Conservation (phyloP, 2,888 invertebrate species). For the Lasioglossum pauxillum region DNA sequence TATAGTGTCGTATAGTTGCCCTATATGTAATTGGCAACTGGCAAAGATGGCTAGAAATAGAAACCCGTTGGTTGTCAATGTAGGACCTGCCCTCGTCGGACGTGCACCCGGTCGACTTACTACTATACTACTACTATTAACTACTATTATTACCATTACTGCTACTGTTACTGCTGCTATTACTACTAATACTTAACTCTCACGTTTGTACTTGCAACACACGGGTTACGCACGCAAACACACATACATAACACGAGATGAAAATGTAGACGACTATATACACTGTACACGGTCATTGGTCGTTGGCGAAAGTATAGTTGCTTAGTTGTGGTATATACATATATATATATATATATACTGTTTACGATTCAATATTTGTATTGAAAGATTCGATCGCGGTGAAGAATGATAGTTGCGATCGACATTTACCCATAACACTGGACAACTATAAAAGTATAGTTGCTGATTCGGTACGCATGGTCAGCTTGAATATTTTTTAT, state of each 20-base stretch:
- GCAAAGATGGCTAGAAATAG: background rate
- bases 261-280: background rate
- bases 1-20: slow-evolving; percentile 26
- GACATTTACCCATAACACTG: background rate
- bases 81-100: slow-evolving; percentile 70
- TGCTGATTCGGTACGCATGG: background rate
- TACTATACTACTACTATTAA: slow-evolving; percentile 51
- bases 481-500: slow-evolving; percentile 1
- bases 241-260: slow-evolving; percentile 1
- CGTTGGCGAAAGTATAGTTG: slow-evolving; percentile 38
- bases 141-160: slow-evolving; percentile 52
- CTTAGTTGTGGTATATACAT: background rate
- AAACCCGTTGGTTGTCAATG: slow-evolving; percentile 25
- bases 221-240: slow-evolving; percentile 15
- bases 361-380: background rate
- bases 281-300: slow-evolving; percentile 28
- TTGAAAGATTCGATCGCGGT: background rate
- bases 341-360: background rate
- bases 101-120: slow-evolving; percentile 62
- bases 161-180: slow-evolving; percentile 47
- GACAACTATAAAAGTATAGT: background rate
- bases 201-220: slow-evolving; percentile 60
- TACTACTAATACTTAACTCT: slow-evolving; percentile 52
- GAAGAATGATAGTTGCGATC: background rate
- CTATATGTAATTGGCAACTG: background rate